Conservation (phyloP, 2,113 vertebrate genomes). For the Silurus glanis region DNA sequence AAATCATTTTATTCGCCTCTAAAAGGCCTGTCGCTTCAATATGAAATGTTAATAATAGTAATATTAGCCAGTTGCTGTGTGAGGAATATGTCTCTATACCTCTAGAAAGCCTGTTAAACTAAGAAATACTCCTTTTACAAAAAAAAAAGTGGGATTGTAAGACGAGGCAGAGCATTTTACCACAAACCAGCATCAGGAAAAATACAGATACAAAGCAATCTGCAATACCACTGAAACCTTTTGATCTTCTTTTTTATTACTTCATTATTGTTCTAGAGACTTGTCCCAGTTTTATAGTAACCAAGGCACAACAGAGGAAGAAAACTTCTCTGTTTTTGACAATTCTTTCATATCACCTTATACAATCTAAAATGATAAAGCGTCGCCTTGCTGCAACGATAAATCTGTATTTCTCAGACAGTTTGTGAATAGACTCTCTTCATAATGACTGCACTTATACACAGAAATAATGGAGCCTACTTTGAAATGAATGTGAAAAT, state of each 20-base stretch:
- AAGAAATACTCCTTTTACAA: neutral
- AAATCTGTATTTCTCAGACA: neutral
- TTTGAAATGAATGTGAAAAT: neutral
- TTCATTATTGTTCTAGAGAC: neutral
- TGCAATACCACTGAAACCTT: neutral
- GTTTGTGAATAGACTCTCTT: neutral
- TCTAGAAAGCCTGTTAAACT: no score
- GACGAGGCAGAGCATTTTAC: neutral
- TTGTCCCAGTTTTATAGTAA: slow-evolving; percentile 25
- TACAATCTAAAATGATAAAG: neutral
- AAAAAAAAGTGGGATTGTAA: neutral
- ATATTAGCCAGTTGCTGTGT: neutral
- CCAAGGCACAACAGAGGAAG: neutral
- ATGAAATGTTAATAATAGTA: neutral
- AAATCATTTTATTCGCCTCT: neutral
- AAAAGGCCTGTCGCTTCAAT: neutral
- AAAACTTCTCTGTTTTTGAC: neutral
- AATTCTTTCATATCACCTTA: neutral
- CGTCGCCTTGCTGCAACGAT: neutral
- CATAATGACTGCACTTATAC: neutral
- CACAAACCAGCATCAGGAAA: neutral
- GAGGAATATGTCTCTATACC: neutral
- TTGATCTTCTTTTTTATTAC: neutral
- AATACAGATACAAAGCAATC: neutral
- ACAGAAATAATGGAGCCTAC: neutral